These are phyloP conservation scores for Caenorhabditis inopinata DNA, from an alignment of 1,140 invertebrate species.

Conservation along the genomic window DNA sequence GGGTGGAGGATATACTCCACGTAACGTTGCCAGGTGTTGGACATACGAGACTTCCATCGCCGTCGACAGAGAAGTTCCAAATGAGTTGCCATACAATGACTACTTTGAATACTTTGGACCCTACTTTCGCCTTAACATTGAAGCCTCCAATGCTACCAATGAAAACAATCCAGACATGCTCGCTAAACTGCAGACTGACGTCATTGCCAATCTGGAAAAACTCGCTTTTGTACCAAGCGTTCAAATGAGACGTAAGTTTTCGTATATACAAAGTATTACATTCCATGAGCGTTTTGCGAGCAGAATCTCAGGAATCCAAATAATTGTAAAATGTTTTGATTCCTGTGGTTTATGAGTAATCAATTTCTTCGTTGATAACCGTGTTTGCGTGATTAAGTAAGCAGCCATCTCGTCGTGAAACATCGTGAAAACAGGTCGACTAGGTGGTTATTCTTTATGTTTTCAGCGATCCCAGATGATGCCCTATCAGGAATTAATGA, in stretches of 20 bases:
- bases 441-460: too few species aligned
- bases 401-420: too few species aligned
- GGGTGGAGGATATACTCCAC: conserved; percentile 94
- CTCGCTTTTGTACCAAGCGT: conserved; percentile 95
- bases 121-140: conserved; percentile 97
- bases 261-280: too few species aligned
- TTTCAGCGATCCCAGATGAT: conserved; percentile 81
- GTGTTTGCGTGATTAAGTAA: too few species aligned
- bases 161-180: conserved; percentile 97
- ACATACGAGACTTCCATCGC: conserved; percentile 97
- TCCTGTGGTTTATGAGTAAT: too few species aligned
- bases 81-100: conserved; percentile 97
- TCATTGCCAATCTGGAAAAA: conserved; percentile 96
- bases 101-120: conserved; percentile 99
- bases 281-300: too few species aligned
- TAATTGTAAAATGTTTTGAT: too few species aligned
- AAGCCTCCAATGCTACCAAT: conserved; percentile 97
- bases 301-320: background rate
- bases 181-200: conserved; percentile 70
- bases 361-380: too few species aligned
- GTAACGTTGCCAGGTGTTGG: conserved; percentile 97
- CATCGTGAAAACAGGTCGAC: too few species aligned
- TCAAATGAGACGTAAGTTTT: conserved; percentile 78
- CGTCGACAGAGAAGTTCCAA: conserved; percentile 89
- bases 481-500: conserved; percentile 68